Percentiles rank a stretch among this genome's conserved stretches.
Evolutionary conservation across 2,888 invertebrate species (phyloP).

Genomic region (Volucella inflata): DNA sequence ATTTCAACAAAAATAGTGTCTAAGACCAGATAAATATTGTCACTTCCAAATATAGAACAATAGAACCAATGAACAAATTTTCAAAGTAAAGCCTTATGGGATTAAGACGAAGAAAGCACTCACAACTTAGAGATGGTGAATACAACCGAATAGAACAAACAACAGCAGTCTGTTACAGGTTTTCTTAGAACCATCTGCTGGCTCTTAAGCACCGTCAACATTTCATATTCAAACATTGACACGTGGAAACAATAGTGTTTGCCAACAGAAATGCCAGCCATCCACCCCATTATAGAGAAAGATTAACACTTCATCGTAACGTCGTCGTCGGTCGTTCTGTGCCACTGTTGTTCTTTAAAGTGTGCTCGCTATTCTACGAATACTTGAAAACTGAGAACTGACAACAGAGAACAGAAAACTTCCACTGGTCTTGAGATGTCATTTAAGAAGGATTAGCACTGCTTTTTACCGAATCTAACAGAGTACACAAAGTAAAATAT

Average conservation of each 20-base stretch:
- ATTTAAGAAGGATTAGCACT: constrained; percentile 66
- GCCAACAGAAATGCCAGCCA: constrained; percentile 53
- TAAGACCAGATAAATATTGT: too few species aligned
- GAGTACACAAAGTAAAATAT: constrained; percentile 34
- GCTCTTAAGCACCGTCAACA: constrained; percentile 20
- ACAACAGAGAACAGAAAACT: constrained; percentile 31
- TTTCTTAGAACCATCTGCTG: constrained; percentile 39
- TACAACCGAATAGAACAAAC: not conserved
- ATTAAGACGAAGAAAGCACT: too few species aligned
- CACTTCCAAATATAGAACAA: too few species aligned
- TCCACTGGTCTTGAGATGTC: constrained; percentile 58
- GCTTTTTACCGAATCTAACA: constrained; percentile 42
- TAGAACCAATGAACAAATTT: too few species aligned
- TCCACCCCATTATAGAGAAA: constrained; percentile 58
- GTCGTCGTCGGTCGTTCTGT: not conserved
- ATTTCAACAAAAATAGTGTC: too few species aligned
- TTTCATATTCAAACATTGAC: constrained; percentile 60
- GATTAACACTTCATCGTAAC: constrained; percentile 66
- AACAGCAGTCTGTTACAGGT: constrained; percentile 36
- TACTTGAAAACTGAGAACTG: constrained; percentile 22
- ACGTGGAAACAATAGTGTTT: constrained; percentile 70
- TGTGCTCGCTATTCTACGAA: constrained; percentile 11
- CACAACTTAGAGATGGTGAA: too few species aligned
- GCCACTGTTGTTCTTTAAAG: constrained; percentile 38
- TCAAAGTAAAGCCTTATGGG: too few species aligned